A percentile compares a stretch with the other conserved stretches of the same genome.
Conservation (phyloP, 2,797 vertebrate genomes). For the Tympanoctomys barrerae region DNA sequence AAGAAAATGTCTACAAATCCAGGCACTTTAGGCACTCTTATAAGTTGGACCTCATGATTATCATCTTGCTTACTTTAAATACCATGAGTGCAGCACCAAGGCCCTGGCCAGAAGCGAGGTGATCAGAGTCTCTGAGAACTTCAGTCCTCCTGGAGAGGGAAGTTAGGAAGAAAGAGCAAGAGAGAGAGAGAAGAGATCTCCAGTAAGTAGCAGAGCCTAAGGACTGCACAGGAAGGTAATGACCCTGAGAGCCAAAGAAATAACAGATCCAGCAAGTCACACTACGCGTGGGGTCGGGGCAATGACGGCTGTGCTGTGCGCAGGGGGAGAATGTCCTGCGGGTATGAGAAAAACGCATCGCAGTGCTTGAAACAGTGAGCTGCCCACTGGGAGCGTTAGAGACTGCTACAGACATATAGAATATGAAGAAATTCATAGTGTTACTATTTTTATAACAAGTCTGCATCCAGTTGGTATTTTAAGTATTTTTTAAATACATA, state of each 20-base stretch:
- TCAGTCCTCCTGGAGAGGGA: not conserved
- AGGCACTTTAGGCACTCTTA: not conserved
- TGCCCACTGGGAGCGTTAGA: not conserved
- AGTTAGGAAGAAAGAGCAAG: not conserved
- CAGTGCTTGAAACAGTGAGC: not conserved
- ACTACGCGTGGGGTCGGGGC: not conserved
- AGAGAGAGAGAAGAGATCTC: not conserved
- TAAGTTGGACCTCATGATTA: not conserved
- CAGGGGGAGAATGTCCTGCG: not conserved
- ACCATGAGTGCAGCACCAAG: not conserved
- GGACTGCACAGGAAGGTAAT: not conserved
- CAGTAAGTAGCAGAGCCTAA: not conserved
- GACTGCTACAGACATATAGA: not conserved
- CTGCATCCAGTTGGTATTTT: not conserved
- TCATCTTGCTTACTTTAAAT: slow-evolving; percentile 1
- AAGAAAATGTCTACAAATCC: not conserved
- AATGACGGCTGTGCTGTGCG: not conserved
- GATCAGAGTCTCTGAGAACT: slow-evolving; percentile 26
- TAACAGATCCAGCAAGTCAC: not conserved
- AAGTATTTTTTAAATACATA: slow-evolving; percentile 31
- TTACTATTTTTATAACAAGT: slow-evolving; percentile 16
- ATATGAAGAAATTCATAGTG: not conserved
- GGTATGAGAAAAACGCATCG: not conserved
- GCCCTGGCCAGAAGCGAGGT: not conserved
- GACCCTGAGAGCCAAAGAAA: slow-evolving; percentile 32